A percentile compares a stretch with the other conserved stretches of the same genome.
phyloP scores from a whole-genome alignment of 2,888 invertebrate species.

The Allacma fusca region DNA sequence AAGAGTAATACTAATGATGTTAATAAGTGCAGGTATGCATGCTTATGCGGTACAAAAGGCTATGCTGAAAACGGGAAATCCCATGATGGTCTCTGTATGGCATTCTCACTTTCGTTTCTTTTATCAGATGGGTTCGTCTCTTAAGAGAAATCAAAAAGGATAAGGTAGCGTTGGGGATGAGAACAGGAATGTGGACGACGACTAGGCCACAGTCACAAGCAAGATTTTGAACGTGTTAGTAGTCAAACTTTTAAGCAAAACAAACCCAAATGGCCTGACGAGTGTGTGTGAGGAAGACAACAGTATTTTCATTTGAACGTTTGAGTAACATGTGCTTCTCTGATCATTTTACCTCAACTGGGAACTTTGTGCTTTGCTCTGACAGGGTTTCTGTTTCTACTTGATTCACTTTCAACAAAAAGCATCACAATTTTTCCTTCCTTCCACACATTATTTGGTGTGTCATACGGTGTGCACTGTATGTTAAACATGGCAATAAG shows the following conservation, averaged over 20 bases:
- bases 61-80: constrained; percentile 35
- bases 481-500: constrained; percentile 1
- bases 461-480: not conserved
- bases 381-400: constrained; percentile 2
- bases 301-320: constrained; percentile 1
- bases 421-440: not conserved
- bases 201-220: constrained; percentile 20
- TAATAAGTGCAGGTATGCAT: constrained; percentile 18
- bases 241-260: not conserved
- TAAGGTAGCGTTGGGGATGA: constrained; percentile 26
- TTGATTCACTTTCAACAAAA: not conserved
- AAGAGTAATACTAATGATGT: constrained; percentile 13
- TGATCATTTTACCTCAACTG: not conserved
- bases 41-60: not conserved
- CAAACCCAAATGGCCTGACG: not conserved
- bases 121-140: constrained; percentile 41
- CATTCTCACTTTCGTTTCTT: constrained; percentile 42
- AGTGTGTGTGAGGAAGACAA: not conserved
- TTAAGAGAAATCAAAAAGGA: constrained; percentile 33
- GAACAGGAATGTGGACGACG: constrained; percentile 30
- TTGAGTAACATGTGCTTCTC: constrained; percentile 28
- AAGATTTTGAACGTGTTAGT: constrained; percentile 24
- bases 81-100: constrained; percentile 21
- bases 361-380: constrained; percentile 5
- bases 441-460: not conserved